Percentiles rank a stretch among this genome's conserved stretches.
Conservation (phyloP, 1,140 invertebrate species). For the Elymnias hypermnestra region DNA sequence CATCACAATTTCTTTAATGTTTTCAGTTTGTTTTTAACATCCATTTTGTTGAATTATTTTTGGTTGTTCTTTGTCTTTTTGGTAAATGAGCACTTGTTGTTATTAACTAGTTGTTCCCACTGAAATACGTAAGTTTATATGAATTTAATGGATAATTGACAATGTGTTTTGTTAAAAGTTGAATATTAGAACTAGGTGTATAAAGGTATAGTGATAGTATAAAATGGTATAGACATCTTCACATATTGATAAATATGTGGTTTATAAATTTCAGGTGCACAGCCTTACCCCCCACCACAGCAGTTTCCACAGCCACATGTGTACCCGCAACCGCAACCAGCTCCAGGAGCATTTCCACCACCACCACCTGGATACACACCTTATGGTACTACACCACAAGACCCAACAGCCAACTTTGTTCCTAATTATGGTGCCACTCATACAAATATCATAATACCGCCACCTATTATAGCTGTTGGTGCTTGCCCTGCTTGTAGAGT, state of each 20-base stretch:
- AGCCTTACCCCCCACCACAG: constrained; percentile 5
- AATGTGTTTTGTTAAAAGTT: no score
- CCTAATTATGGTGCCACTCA: constrained; percentile 74
- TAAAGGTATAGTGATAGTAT: no score
- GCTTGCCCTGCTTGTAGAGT: constrained; percentile 90
- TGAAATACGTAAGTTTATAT: no score
- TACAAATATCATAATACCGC: constrained; percentile 57
- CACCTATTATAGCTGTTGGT: constrained; percentile 78
- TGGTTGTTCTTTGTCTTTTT: no score
- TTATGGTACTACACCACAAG: constrained; percentile 38
- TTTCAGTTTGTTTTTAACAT: no score
- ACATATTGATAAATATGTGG: not conserved
- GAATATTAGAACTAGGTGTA: no score
- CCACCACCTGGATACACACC: constrained; percentile 58
- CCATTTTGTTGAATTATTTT: no score
- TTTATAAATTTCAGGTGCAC: constrained; percentile 23
- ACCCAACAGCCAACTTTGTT: constrained; percentile 32
- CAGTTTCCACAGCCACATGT: constrained; percentile 3
- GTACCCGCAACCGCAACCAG: constrained; percentile 24
- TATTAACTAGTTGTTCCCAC: no score
- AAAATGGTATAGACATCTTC: no score
- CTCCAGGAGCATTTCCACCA: constrained; percentile 38
- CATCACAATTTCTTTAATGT: no score
- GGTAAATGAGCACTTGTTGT: no score
- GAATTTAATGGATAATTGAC: no score